Evolutionary conservation across 2,113 vertebrate genomes (phyloP), one percentile per base, ranked within the genome.

Genomic region (Hyperoodon ampullatus): DNA sequence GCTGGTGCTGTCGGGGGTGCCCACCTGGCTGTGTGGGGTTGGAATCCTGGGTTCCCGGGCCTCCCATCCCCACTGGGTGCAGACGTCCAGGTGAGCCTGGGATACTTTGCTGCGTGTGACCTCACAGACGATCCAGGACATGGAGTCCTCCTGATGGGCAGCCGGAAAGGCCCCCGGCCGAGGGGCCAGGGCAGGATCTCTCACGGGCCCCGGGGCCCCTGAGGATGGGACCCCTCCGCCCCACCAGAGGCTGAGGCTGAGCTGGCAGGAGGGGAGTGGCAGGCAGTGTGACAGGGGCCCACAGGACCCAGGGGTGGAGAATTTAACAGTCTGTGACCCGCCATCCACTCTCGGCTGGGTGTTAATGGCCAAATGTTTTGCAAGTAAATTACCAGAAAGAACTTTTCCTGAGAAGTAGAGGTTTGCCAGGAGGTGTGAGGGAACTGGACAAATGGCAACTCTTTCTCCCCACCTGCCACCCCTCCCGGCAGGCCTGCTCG

Each of bases 291-390:
- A 83, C 94, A 88, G 47, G 47, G 95, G 97, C 97, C 0, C 21
- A 47, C 83, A 97, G 85, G 81, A 35, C 97, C 63, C 8, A 95
- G 98, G 98, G 91, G 93, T 93, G 97, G 98, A 90, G 83, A 91
- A 95, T 83, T 98, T 98, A 98, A 98, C 35, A 97, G 98, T 68
- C 98, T 97, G 98, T 97, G 98, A 97, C 98, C 98, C 70, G 97
- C 96, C 95, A 33, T 95, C 97, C 96, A 75, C 97, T 98, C 98
- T 95, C 44, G 96, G 82, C 96, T 97, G 98, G 98, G 98, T 98
- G 98, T 98, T 99, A 98, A 98, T 96, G 98, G 98, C 98, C 93
- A 97, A 98, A 97, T 97, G 98, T 98, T 98, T 98, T 98, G 98
- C 98, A 97, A 98, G 98, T 98, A 98, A 98, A 98, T 98, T 83